phyloP scores from a whole-genome alignment of 2,888 invertebrate genomes.

The Agrochola macilenta region DNA sequence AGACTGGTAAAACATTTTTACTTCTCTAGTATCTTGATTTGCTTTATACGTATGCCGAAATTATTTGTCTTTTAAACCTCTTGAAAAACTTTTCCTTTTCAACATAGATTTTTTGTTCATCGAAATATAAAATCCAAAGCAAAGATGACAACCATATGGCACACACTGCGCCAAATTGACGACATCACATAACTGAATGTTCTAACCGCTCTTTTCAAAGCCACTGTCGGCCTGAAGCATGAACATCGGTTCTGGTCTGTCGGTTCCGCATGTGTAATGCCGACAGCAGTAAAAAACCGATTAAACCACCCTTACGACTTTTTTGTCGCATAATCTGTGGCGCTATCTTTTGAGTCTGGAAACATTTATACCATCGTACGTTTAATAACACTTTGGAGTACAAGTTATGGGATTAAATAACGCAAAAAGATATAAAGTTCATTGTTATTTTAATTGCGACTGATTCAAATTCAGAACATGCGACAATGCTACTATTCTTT shows the following conservation, averaged over 20 bases:
- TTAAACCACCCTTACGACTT: slow-evolving; percentile 79
- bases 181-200: slow-evolving; percentile 24
- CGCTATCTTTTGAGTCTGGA: slow-evolving; percentile 82
- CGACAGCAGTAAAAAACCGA: slow-evolving; percentile 77
- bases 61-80: not conserved
- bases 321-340: slow-evolving; percentile 79
- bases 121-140: not conserved
- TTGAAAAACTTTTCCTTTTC: not conserved
- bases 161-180: slow-evolving; percentile 15
- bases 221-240: slow-evolving; percentile 63
- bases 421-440: slow-evolving; percentile 34
- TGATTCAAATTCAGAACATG: slow-evolving; percentile 47
- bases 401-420: slow-evolving; percentile 51
- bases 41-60: no score
- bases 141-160: slow-evolving; percentile 14
- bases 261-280: slow-evolving; percentile 84
- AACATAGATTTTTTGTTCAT: not conserved
- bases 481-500: slow-evolving; percentile 13
- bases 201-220: slow-evolving; percentile 54
- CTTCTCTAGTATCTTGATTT: not conserved
- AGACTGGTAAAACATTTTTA: not conserved
- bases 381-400: slow-evolving; percentile 62
- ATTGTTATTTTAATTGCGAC: slow-evolving; percentile 37
- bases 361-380: slow-evolving; percentile 60
- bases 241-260: slow-evolving; percentile 81